Base-by-base conservation (phyloP, 2,797 vertebrate genomes). In the Anas georgica region DNA sequence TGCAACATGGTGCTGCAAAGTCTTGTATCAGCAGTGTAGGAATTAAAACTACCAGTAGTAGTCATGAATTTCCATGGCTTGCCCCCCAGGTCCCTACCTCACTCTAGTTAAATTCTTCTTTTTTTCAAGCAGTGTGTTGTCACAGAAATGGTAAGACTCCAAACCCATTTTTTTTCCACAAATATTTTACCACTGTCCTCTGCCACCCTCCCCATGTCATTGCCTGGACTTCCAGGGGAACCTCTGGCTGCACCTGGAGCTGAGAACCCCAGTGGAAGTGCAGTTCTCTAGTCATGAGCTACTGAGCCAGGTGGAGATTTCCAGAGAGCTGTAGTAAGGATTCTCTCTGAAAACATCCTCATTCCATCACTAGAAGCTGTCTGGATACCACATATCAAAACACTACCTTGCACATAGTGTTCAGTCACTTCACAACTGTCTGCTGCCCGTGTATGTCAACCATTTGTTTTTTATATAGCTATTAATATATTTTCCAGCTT, bases 11-110 rank as follows among this genome's bases (percentile, higher is more conserved):
- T 62, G 21, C 41, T 59, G 12, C 9, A 31, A 31, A 25, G 12
- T 26, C 31, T 22, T 54, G 14, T 6, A 7, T 25, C 55, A 37
- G 12, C 5, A 84, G 41, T 14, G 6, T 7, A 29, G 37, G 37
- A 12, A 78, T 46, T 45, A 76, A 55, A 92, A 12, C 26, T 67
- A 43, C 9, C 54, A 68, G 39, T 8, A 70, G 25, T 9, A 72
- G 17, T 22, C 3, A 0, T n/a, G 41, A n/a, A 69, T 54, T 86
- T 72, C 59, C 37, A n/a, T 12, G 16, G 50, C 21, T 81, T 54
- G 45, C 2, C 2, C 15, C 20, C 20, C 10, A 3, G 1, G 15
- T 91, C 8, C 22, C 7, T 25, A 23, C 6, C 29, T 52, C 2
- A 0, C 35, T 63, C 52, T 3, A 76, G 29, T 2, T 46, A 60